Percentiles rank a stretch among this genome's conserved stretches.
phyloP scores from a whole-genome alignment of 2,888 invertebrate species.

The Epiblema foenella region DNA sequence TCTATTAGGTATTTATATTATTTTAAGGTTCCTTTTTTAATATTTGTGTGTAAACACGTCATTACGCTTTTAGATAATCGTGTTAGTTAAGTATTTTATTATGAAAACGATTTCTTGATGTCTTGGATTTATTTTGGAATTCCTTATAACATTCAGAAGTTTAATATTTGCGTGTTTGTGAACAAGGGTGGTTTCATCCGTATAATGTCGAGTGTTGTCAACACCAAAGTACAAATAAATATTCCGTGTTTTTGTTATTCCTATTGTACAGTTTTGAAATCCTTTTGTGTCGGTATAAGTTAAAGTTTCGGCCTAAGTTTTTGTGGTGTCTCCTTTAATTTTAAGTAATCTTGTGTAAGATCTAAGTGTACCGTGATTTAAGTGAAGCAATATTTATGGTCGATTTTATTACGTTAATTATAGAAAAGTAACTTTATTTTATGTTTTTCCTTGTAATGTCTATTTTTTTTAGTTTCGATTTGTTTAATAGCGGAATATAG shows the following conservation, averaged over 20 bases:
- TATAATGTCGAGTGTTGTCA: neutral
- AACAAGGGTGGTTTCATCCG: neutral
- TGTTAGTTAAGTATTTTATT: conserved; percentile 39
- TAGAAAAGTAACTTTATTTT: conserved; percentile 57
- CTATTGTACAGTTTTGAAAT: conserved; percentile 9
- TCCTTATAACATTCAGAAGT: neutral
- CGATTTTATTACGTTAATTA: conserved; percentile 55
- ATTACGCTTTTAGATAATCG: conserved; percentile 40
- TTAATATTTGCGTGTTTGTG: neutral
- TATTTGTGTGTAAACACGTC: conserved; percentile 40
- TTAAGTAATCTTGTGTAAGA: conserved; percentile 32
- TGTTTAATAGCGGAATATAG: conserved; percentile 28
- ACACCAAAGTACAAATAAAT: conserved; percentile 22
- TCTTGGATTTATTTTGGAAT: conserved; percentile 1
- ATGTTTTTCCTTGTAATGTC: conserved; percentile 60
- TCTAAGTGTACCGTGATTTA: conserved; percentile 43
- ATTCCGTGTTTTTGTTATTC: conserved; percentile 5
- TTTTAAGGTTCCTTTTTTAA: conserved; percentile 31
- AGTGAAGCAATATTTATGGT: conserved; percentile 58
- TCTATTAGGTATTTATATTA: conserved; percentile 41
- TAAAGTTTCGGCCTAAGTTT: conserved; percentile 9
- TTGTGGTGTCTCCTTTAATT: conserved; percentile 34
- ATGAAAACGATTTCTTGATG: conserved; percentile 14
- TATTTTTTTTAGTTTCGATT: conserved; percentile 51
- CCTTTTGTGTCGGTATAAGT: conserved; percentile 2